Evolutionary conservation across 2,797 vertebrate genomes (phyloP).

Genomic region (Coluber constrictor): DNA sequence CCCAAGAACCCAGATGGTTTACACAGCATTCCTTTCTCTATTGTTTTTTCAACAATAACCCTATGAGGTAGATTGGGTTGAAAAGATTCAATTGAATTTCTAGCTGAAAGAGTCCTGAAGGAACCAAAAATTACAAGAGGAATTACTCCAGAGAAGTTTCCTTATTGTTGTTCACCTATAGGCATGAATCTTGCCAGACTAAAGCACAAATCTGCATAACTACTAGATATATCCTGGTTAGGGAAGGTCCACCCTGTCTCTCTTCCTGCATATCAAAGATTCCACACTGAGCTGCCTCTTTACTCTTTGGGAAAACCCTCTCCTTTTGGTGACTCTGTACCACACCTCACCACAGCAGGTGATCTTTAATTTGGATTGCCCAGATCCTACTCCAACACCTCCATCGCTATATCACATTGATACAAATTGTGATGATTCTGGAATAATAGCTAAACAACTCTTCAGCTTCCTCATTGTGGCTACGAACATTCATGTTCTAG

Average conservation of each 20-base stretch:
- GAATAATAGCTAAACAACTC: not conserved
- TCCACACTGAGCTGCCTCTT: not conserved
- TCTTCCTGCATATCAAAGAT: not conserved
- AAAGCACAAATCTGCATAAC: not conserved
- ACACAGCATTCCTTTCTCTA: not conserved
- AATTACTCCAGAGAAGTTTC: not conserved
- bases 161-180: not conserved
- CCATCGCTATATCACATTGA: not conserved
- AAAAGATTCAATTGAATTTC: not conserved
- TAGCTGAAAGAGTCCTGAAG: not conserved
- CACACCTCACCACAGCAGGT: not conserved
- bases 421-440: not conserved
- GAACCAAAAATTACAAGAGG: not conserved
- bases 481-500: not conserved
- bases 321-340: not conserved
- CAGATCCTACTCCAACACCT: not conserved
- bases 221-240: not conserved
- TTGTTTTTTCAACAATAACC: not conserved
- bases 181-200: not conserved
- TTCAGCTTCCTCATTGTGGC: not conserved
- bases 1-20: not conserved
- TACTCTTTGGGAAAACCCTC: not conserved
- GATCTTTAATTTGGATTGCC: not conserved
- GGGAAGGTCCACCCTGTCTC: not conserved
- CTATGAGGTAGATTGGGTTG: not conserved